A percentile compares a stretch with the other conserved stretches of the same genome.
Evolutionary conservation across 2,797 vertebrate genomes (phyloP).

Genomic region (Gouania willdenowi): DNA sequence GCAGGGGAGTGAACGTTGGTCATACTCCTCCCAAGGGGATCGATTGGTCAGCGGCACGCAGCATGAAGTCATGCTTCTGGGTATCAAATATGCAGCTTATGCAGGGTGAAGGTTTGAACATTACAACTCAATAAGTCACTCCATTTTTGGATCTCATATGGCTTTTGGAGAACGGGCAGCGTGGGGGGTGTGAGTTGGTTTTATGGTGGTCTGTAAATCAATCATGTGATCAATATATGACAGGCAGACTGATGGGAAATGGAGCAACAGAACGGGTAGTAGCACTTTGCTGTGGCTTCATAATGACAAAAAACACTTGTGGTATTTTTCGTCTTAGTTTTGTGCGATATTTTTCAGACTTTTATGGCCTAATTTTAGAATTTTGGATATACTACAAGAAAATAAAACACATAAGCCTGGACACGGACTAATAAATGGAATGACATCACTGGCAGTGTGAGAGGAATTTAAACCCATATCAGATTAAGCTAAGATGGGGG

Average conservation of each 20-base stretch:
- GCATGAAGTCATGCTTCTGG: constrained; percentile 39
- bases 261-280: constrained; percentile 14
- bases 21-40: constrained; percentile 13
- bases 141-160: constrained; percentile 43
- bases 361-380: too few relatives aligned
- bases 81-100: constrained; percentile 36
- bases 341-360: too few relatives aligned
- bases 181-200: constrained; percentile 16
- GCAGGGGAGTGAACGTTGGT: constrained; percentile 22
- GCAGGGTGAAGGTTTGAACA: constrained; percentile 21
- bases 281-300: too few relatives aligned
- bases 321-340: too few relatives aligned
- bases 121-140: constrained; percentile 53
- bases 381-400: too few relatives aligned
- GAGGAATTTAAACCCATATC: constrained; percentile 63
- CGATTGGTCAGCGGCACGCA: constrained; percentile 12
- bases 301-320: too few relatives aligned
- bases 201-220: constrained; percentile 46
- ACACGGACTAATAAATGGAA: constrained; percentile 24
- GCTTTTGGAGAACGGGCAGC: constrained; percentile 1
- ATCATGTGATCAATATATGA: constrained; percentile 57
- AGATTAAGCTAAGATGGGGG: constrained; percentile 56
- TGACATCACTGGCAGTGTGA: constrained; percentile 50
- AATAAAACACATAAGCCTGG: constrained; percentile 5
- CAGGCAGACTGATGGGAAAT: constrained; percentile 36